Percentiles rank a stretch among this genome's conserved stretches.
Evolutionary conservation across 2,113 vertebrate genomes (phyloP).

Genomic region (Panthera tigris): DNA sequence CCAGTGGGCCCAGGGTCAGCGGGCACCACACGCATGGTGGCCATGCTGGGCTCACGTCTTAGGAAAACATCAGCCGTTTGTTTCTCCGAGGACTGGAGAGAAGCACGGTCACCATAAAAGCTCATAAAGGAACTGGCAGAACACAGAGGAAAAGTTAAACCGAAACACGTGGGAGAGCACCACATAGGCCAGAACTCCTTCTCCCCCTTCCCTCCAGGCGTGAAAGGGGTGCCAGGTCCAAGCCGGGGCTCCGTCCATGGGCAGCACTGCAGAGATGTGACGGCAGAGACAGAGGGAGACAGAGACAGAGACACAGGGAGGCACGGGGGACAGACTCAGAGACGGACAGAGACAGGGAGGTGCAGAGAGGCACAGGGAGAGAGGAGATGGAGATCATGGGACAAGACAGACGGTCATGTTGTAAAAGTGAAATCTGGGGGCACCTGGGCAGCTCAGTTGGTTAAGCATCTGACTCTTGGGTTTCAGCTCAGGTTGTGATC

Average conservation of each 20-base stretch:
- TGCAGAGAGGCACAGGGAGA: background rate
- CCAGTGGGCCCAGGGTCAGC: background rate
- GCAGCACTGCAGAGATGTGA: no score
- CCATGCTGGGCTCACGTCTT: background rate
- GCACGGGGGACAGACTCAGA: background rate
- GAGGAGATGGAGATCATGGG: rapidly evolving
- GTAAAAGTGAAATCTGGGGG: background rate
- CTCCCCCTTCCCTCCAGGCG: background rate
- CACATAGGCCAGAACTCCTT: no score
- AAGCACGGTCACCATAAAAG: background rate
- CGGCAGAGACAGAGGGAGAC: background rate
- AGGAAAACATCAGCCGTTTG: background rate
- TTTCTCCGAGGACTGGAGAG: background rate
- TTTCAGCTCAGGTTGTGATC: no score
- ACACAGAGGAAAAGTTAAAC: background rate
- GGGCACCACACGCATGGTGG: background rate
- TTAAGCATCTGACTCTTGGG: no score
- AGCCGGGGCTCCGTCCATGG: background rate
- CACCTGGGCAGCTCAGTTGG: no score
- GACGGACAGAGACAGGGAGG: background rate
- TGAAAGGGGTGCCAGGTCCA: background rate
- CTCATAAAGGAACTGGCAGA: constrained; percentile 11
- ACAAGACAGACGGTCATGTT: background rate
- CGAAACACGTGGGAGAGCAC: background rate
- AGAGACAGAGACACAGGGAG: background rate